phyloP scores from a whole-genome alignment of 2,888 invertebrate genomes.

The Invenusta paracnida region DNA sequence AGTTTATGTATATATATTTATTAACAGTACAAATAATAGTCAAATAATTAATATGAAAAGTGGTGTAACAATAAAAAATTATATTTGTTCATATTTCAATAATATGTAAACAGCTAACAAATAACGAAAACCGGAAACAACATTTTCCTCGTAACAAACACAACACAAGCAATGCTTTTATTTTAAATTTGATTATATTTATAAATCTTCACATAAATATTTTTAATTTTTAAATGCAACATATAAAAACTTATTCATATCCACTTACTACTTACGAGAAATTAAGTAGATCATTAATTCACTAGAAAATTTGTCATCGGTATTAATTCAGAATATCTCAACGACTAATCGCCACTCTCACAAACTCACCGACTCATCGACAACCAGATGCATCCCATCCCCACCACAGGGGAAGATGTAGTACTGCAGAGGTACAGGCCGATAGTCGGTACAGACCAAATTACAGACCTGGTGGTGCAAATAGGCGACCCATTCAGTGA shows the following conservation, averaged over 20 bases:
- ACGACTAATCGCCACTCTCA: too few species aligned
- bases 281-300: too few species aligned
- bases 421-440: constrained; percentile 95
- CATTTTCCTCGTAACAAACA: too few species aligned
- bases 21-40: neutral
- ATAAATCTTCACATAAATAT: too few species aligned
- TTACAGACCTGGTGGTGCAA: constrained; percentile 89
- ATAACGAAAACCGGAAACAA: too few species aligned
- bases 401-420: constrained; percentile 95
- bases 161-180: neutral
- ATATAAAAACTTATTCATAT: too few species aligned
- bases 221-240: too few species aligned
- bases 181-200: neutral
- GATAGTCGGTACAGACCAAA: constrained; percentile 94
- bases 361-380: constrained; percentile 68
- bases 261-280: too few species aligned
- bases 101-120: too few species aligned
- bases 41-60: neutral
- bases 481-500: constrained; percentile 67
- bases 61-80: neutral
- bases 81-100: too few species aligned
- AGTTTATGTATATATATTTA: neutral
- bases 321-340: too few species aligned
- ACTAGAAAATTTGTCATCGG: too few species aligned
- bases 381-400: constrained; percentile 85